Evolutionary conservation across 2,888 invertebrate genomes (phyloP), one percentile per base, ranked within the genome.

Genomic region (Watsonalla binaria): DNA sequence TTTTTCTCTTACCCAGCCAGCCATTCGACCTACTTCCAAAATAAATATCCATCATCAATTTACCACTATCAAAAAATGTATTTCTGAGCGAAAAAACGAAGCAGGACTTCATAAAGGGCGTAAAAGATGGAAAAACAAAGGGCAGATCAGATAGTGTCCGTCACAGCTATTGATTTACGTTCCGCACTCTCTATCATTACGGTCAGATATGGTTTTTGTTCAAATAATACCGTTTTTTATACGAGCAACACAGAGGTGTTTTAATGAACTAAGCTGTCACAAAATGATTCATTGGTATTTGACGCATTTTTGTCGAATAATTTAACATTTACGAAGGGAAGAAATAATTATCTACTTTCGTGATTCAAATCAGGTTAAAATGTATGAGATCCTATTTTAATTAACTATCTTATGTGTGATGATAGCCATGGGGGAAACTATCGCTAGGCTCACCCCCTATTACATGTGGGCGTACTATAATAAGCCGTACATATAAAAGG

Each of bases 111-210:
- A 48, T 49, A 15, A 49, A 49, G 9, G 37, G 49, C 49, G 37
- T 14, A 15, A 39, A 49, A 35, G 37, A 8, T 8, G 48, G 48
- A 49, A 49, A 47, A 49, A 49, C 48, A 47, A 34, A 15, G 9
- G 35, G 15, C 48, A 13, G 48, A 14, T 14, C 48, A 13, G 48
- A 49, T 49, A 49, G 14, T 39, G 49, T 49, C 49, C 49, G 37
- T 49, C 49, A 49, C 11, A 9, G 13, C 39, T 49, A 49, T 49
- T 49, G 49, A 49, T 49, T 49, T 37, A 15, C 49, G 37, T 35
- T 37, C 49, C 49, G 15, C 49, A 11, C 5, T 9, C 37, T 49
- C 42, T 11, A 42, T 42, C 42, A 42, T 42, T 42, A 42, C 42
- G 42, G 42, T 7, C 7, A 37, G 42, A 42, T 42, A 42, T 37